A percentile compares a stretch with the other conserved stretches of the same genome.
Evolutionary conservation across 2,888 invertebrate species (phyloP).

Genomic region (Digitonthophagus gazella): DNA sequence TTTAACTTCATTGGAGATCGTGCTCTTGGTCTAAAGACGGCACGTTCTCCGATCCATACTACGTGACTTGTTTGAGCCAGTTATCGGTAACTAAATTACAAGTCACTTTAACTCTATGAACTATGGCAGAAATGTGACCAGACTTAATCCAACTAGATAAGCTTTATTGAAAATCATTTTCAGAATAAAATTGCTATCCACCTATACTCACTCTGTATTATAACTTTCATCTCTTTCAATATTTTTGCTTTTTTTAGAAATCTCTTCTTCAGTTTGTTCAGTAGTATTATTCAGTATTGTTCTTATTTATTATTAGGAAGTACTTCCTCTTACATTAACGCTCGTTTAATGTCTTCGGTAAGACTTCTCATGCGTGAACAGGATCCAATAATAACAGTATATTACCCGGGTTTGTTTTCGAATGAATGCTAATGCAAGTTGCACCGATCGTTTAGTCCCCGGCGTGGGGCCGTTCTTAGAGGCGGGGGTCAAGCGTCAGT

Average conservation of each 20-base stretch:
- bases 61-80: background rate
- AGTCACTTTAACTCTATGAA: background rate
- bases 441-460: background rate
- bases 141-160: background rate
- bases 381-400: background rate
- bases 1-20: background rate
- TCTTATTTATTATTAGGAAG: background rate
- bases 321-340: background rate
- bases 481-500: slow-evolving; percentile 29
- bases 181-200: no score
- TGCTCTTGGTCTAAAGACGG: background rate
- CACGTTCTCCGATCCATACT: background rate
- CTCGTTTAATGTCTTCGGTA: background rate
- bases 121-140: background rate
- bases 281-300: no score
- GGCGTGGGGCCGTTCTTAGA: background rate
- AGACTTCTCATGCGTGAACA: background rate
- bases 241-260: no score
- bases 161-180: background rate
- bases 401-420: background rate
- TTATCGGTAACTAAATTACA: background rate
- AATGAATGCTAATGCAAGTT: background rate
- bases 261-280: no score
- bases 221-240: no score
- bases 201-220: no score